Evolutionary conservation across 92 coral and sea anemone species (phyloP).

Genomic region (Micromussa lordhowensis): DNA sequence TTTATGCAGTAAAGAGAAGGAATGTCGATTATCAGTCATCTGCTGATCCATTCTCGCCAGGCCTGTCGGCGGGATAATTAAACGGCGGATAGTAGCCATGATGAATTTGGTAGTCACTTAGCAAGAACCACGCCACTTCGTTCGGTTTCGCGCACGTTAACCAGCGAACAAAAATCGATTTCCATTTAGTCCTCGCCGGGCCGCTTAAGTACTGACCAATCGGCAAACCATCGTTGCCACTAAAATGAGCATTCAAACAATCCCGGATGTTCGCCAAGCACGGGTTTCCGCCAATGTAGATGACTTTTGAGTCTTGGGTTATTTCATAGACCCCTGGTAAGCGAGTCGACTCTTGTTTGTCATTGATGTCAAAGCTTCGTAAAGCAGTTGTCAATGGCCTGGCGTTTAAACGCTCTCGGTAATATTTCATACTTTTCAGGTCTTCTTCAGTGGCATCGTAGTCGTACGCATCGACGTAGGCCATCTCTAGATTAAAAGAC

Average conservation of each 20-base stretch:
- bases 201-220: conserved; percentile 84
- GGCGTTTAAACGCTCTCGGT: conserved; percentile 78
- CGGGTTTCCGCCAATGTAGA: conserved; percentile 91
- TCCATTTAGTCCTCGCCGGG: conserved; percentile 83
- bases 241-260: conserved; percentile 85
- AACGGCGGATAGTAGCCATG: conserved; percentile 75
- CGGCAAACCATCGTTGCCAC: conserved; percentile 89
- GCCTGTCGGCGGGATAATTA: conserved; percentile 71
- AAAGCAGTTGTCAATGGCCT: conserved; percentile 77
- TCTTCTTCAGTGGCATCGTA: conserved; percentile 74
- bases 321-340: conserved; percentile 93
- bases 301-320: conserved; percentile 68
- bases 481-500: conserved; percentile 6
- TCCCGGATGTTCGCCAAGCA: conserved; percentile 77
- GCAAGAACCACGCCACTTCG: conserved; percentile 80
- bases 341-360: conserved; percentile 53
- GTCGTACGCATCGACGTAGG: conserved; percentile 76
- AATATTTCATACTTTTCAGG: conserved; percentile 61
- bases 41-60: background rate
- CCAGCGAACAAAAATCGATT: conserved; percentile 86
- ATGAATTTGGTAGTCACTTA: conserved; percentile 78
- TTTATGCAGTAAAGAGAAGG: background rate
- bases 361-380: conserved; percentile 74
- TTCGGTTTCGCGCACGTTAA: conserved; percentile 78
- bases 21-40: background rate